Evolutionary conservation across 2,113 vertebrate species (phyloP).

Genomic region (Leptobrachium ailaonicum): DNA sequence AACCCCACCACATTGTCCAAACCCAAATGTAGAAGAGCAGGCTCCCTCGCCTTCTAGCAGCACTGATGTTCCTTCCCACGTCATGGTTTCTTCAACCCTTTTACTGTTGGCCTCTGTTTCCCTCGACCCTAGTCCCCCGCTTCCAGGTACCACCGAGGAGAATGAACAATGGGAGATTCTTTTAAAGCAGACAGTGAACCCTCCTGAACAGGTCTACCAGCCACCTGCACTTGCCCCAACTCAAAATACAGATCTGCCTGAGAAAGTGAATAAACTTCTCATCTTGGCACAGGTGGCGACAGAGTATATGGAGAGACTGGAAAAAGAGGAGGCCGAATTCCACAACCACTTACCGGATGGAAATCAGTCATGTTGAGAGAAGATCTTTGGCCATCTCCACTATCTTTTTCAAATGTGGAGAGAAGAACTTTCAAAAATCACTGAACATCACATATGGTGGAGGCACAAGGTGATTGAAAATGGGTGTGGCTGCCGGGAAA

Average conservation of each 20-base stretch:
- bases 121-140: constrained; percentile 48
- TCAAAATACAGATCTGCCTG: constrained; percentile 73
- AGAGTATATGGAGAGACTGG: background rate
- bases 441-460: too few species aligned
- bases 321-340: background rate
- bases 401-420: too few species aligned
- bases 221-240: constrained; percentile 73
- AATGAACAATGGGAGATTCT: constrained; percentile 43
- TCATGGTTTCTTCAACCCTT: constrained; percentile 59
- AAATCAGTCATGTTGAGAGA: too few species aligned
- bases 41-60: constrained; percentile 49
- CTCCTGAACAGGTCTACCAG: constrained; percentile 43
- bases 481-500: too few species aligned
- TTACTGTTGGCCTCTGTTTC: constrained; percentile 65
- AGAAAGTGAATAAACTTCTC: background rate
- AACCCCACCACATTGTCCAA: constrained; percentile 43
- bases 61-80: constrained; percentile 1
- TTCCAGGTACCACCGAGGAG: constrained; percentile 55
- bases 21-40: constrained; percentile 61
- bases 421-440: too few species aligned
- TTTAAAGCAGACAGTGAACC: constrained; percentile 45
- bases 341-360: too few species aligned
- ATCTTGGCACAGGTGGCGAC: constrained; percentile 34
- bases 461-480: too few species aligned
- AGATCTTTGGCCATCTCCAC: too few species aligned